Evolutionary conservation across 2,797 vertebrate genomes (phyloP).

Genomic region (Sebastes vulpes): DNA sequence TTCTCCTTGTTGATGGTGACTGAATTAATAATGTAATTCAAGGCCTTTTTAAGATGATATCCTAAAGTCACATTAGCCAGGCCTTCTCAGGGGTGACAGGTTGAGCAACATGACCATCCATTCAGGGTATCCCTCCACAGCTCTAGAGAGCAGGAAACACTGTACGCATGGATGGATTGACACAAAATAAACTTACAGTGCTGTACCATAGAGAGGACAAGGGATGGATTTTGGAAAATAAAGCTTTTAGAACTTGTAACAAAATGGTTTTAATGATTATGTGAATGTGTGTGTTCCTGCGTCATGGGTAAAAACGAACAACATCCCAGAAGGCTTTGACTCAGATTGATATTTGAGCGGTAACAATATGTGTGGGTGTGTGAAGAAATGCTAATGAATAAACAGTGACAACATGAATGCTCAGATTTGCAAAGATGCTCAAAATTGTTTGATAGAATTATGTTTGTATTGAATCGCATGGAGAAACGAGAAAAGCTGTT

Average conservation of each 20-base stretch:
- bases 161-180: conserved; percentile 70
- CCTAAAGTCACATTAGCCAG: conserved; percentile 69
- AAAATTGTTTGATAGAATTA: background rate
- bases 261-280: conserved; percentile 17
- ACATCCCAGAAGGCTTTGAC: conserved; percentile 15
- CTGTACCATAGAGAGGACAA: conserved; percentile 64
- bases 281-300: background rate
- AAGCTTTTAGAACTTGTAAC: conserved; percentile 84
- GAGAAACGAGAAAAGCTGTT: background rate
- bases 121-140: conserved; percentile 80
- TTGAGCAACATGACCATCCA: conserved; percentile 76
- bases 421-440: conserved; percentile 15
- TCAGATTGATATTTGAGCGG: conserved; percentile 34
- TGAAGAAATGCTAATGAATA: conserved; percentile 20
- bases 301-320: conserved; percentile 5
- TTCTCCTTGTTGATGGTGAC: conserved; percentile 52
- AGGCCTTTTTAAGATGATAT: conserved; percentile 72
- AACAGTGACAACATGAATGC: conserved; percentile 15
- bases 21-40: conserved; percentile 67
- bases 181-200: conserved; percentile 46
- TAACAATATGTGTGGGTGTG: conserved; percentile 36
- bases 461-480: background rate
- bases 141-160: conserved; percentile 73
- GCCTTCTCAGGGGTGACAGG: conserved; percentile 83
- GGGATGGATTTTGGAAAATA: conserved; percentile 80